phyloP scores from a whole-genome alignment of 2,113 vertebrate genomes.

The Gallinago jamesoni region DNA sequence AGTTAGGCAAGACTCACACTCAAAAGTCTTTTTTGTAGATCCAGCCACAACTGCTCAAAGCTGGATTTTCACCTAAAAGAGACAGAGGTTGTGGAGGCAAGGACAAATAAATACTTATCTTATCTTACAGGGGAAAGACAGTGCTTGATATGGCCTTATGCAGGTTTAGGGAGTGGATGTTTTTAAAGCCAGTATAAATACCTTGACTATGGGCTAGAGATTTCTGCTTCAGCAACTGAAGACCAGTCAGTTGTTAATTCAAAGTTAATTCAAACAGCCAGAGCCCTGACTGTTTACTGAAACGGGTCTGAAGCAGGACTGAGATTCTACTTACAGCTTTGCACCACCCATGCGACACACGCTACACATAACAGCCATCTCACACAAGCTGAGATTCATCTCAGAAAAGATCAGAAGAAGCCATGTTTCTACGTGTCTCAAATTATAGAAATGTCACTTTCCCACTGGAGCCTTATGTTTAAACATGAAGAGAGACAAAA shows the following conservation, averaged over 20 bases:
- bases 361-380: not conserved
- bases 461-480: not conserved
- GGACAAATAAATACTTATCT: not conserved
- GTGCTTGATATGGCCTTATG: not conserved
- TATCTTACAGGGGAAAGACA: not conserved
- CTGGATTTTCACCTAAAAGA: not conserved
- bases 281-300: not conserved
- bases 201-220: not conserved
- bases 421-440: not conserved
- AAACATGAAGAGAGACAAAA: not conserved
- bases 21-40: not conserved
- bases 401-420: not conserved
- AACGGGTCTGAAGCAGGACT: not conserved
- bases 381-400: not conserved
- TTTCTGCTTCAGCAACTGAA: not conserved
- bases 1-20: not conserved
- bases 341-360: not conserved
- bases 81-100: not conserved
- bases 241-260: constrained; percentile 9
- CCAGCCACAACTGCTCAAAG: not conserved
- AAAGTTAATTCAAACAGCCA: not conserved
- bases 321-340: not conserved
- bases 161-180: not conserved
- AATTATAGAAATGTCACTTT: not conserved
- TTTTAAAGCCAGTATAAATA: constrained; percentile 29